Evolutionary conservation across 2,113 vertebrate genomes (phyloP), one percentile per base, ranked within the genome.

Genomic region (Semnornis frantzii): DNA sequence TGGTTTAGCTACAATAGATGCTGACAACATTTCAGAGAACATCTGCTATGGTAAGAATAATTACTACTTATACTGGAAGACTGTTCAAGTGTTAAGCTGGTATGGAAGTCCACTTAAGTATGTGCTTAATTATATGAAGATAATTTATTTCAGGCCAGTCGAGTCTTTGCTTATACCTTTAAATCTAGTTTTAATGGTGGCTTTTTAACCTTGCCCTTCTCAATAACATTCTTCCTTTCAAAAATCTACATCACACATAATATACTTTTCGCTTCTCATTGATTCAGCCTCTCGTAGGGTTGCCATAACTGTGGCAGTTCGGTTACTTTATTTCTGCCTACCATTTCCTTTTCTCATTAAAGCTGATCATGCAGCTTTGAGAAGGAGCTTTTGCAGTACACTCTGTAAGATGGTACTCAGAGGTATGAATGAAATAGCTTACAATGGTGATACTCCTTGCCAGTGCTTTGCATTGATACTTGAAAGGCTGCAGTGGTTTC

Each of bases 381-480:
- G 72, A 85, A 87, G 81, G 59, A 79, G 64, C 58, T 80, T 75
- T 64, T 85, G 57, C 89, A 77, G 84, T 75, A 39, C 39, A 8
- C 57, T 80, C 0, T 2, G 2, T 73, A 79, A 70, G 84, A 19
- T 44, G 31, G 44, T 62, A 58, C 72, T 71, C 28, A 44, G 75
- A 91, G 37, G 42, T 60, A 85, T 71, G 91, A 93, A 93, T 85
- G 72, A 89, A 85, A 87, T 28, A 80, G 89, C 91, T 94, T 87
- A 87, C 89, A 89, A 6, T 30, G 42, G 57, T 52, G 55, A 48
- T 77, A 85, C 82, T 64, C 60, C 68, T 50, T 31, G 48, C 54
- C 72, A 93, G 93, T 87, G 89, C 68, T 89, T 91, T 89, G 57
- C 78, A 48, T 39, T 50, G 75, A 77, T 71, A 33, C 75, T 68